Base-by-base conservation (phyloP, 2,888 invertebrate genomes). In the Mythimna ferrago region DNA sequence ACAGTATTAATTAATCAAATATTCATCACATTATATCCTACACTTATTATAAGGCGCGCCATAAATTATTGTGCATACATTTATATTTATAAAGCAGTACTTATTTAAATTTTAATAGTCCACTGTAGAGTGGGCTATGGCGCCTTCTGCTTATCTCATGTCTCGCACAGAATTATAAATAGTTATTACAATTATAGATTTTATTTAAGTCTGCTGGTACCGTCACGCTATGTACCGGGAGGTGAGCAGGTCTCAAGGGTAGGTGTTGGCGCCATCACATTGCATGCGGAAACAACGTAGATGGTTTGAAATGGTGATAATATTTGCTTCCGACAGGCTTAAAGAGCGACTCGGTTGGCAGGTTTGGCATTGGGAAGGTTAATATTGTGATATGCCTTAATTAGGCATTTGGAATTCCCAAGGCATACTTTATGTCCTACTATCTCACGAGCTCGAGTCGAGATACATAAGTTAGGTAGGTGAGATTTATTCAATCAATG, bases 1-100 rank as follows among this genome's bases (percentile, higher is more conserved):
- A 71, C 48, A 71, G 32, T 61, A 54, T 35, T 67, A 64, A 81
- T 76, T 71, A 76, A 76, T 81, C 41, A 72, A 65, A 63, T 72
- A 77, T 77, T 66, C 71, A 68, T 35, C 64, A 48, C 71, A 61
- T 66, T 77, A 60, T 66, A 69, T 80, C 69, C 71, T 66, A 44
- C 61, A 64, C 54, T 72, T 63, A 81, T 66, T 65, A 72, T 67
- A 78, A 81, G 78, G 65, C 61, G 61, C 32, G 63, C 70, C 58
- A 78, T 85, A 84, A 84, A 83, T 84, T 83, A 84, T 85, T 80
- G 68, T 76, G 78, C 69, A 83, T 83, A 76, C 76, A 82, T 85
- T 82, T 76, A 74, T 73, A 78, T 77, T 80, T 85, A 78, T 78
- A 61, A 84, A 77, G 66, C 21, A 21, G 63, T 71, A 80, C 71